Percentiles rank a stretch among this genome's conserved stretches.
Conservation (phyloP, 1,140 invertebrate genomes). For the Harpegnathos saltator region DNA sequence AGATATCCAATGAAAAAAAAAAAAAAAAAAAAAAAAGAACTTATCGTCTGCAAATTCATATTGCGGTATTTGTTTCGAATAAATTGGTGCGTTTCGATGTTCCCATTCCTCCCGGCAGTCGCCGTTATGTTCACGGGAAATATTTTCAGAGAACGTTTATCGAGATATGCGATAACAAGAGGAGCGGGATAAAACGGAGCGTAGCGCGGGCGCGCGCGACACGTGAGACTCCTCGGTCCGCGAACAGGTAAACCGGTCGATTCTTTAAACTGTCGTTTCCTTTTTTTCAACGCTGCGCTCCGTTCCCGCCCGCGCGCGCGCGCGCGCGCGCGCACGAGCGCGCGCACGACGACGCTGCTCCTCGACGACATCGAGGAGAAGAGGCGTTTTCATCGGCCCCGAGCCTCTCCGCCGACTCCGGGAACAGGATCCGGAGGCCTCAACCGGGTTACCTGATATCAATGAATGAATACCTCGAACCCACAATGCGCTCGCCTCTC, state of each 20-base stretch:
- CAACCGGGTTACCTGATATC: slow-evolving; percentile 77
- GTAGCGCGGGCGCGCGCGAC: slow-evolving; percentile 35
- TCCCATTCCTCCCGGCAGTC: neutral
- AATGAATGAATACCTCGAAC: slow-evolving; percentile 77
- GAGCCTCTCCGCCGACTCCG: slow-evolving; percentile 32
- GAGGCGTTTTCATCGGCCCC: slow-evolving; percentile 64
- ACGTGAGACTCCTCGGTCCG: slow-evolving; percentile 58
- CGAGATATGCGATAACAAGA: neutral
- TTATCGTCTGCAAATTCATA: neutral
- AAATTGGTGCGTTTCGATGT: neutral
- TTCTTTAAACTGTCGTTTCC: slow-evolving; percentile 69
- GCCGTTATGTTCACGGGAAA: neutral
- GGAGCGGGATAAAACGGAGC: slow-evolving; percentile 13
- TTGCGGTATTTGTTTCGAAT: neutral
- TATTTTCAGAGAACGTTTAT: neutral
- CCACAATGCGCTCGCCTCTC: slow-evolving; percentile 70
- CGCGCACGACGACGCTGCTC: slow-evolving; percentile 22
- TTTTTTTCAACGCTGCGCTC: slow-evolving; percentile 52
- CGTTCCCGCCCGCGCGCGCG: slow-evolving; percentile 56
- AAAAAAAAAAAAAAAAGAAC: too few species aligned
- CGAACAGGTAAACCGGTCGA: slow-evolving; percentile 77
- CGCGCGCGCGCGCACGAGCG: too few species aligned
- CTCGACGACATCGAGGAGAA: slow-evolving; percentile 55
- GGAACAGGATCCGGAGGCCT: slow-evolving; percentile 55
- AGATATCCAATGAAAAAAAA: too few species aligned